phyloP scores from a whole-genome alignment of 2,888 invertebrate genomes.

The Capitulum mitella region DNA sequence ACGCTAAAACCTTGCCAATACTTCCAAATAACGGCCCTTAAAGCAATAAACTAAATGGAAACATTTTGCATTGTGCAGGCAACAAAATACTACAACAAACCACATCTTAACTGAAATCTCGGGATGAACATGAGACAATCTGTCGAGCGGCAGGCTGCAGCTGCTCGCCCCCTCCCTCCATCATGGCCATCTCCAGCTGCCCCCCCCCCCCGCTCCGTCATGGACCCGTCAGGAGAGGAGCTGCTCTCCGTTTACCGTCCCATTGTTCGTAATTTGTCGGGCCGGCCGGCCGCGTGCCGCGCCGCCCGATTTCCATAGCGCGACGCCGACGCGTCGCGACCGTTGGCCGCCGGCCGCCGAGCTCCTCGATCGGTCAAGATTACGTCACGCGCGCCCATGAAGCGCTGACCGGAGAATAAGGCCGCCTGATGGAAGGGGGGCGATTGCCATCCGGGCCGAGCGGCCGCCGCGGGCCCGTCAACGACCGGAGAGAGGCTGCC shows the following conservation, averaged over 20 bases:
- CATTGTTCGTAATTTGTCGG: slow-evolving; percentile 10
- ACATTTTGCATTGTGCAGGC: no score
- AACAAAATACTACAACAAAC: no score
- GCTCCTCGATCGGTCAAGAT: not conserved
- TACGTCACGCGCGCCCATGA: not conserved
- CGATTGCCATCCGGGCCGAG: not conserved
- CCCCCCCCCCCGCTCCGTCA: not conserved
- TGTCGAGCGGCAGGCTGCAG: no score
- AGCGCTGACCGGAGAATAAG: not conserved
- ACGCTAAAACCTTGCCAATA: no score
- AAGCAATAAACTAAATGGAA: no score
- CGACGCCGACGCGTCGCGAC: not conserved
- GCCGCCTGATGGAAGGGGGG: not conserved
- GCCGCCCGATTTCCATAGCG: not conserved
- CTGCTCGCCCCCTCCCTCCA: no score
- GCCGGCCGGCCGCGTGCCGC: not conserved
- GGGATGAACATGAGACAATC: no score
- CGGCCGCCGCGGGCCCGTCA: not conserved
- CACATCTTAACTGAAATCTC: no score
- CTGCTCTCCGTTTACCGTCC: not conserved
- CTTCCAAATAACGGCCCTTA: no score
- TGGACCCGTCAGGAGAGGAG: not conserved
- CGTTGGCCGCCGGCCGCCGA: not conserved
- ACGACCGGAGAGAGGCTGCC: not conserved
- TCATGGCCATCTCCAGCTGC: not conserved